Percentiles rank a stretch among this genome's conserved stretches.
Evolutionary conservation across 2,113 vertebrate genomes (phyloP).

Genomic region (Burhinus oedicnemus): DNA sequence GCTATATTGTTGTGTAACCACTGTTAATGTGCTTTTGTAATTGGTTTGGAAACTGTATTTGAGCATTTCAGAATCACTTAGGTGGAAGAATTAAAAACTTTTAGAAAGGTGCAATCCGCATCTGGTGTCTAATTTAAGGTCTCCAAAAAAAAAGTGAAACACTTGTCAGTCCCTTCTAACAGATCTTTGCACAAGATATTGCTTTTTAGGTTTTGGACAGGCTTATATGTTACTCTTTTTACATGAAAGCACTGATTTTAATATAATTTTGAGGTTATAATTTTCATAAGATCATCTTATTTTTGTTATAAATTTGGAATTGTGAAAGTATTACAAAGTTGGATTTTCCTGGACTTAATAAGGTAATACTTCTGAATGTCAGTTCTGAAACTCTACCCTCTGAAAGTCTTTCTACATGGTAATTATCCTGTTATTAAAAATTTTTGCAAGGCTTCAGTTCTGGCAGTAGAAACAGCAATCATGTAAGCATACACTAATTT

Average conservation of each 20-base stretch:
- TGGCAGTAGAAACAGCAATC: background rate
- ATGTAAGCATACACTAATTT: background rate
- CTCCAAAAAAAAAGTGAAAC: background rate
- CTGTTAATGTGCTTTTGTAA: background rate
- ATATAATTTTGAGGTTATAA: background rate
- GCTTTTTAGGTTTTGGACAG: background rate
- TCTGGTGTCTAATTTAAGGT: background rate
- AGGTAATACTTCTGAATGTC: background rate
- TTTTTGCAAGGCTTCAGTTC: background rate
- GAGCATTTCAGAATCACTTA: background rate
- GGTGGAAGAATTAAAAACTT: background rate
- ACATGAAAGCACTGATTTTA: background rate
- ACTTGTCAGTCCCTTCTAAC: background rate
- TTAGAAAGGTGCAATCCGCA: background rate
- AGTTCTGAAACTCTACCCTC: background rate
- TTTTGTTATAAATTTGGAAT: background rate
- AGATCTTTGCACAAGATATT: background rate
- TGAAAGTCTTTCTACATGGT: background rate
- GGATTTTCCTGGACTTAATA: background rate
- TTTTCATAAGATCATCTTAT: background rate
- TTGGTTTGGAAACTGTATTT: background rate
- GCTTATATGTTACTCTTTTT: background rate
- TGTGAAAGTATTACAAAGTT: background rate
- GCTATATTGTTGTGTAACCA: background rate
- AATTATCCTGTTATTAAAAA: background rate